Conservation (phyloP, 1,140 invertebrate species). For the Leptestheria dahalacensis region DNA sequence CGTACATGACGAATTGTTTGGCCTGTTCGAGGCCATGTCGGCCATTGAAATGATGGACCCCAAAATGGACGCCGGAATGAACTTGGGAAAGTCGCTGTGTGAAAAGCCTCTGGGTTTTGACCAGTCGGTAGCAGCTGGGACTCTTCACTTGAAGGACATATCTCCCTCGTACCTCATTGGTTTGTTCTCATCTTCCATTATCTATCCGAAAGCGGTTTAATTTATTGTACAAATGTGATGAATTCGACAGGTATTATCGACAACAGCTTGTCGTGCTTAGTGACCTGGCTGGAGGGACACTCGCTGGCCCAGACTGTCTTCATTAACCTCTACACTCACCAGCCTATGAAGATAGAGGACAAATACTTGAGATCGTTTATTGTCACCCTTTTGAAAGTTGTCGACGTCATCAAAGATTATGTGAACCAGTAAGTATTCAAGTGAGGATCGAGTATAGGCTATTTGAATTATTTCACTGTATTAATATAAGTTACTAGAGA, state of each 20-base stretch:
- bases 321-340: constrained; percentile 88
- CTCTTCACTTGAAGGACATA: constrained; percentile 1
- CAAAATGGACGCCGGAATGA: constrained; percentile 98
- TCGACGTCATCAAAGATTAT: constrained; percentile 78
- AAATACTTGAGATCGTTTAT: constrained; percentile 71
- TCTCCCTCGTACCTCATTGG: background rate
- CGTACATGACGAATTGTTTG: constrained; percentile 78
- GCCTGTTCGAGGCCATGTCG: constrained; percentile 95
- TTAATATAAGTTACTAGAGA: too few species aligned
- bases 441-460: too few species aligned
- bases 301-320: constrained; percentile 94
- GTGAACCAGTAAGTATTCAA: constrained; percentile 67
- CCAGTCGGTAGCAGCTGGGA: constrained; percentile 57
- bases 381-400: constrained; percentile 73
- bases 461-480: too few species aligned
- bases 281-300: constrained; percentile 88
- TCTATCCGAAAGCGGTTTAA: too few species aligned
- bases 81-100: constrained; percentile 46
- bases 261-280: constrained; percentile 76
- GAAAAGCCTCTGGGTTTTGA: constrained; percentile 75
- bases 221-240: too few species aligned
- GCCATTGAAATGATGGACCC: constrained; percentile 99
- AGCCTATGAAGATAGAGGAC: constrained; percentile 70
- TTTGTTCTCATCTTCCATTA: too few species aligned
- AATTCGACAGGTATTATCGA: constrained; percentile 81